These are phyloP conservation scores for Fregetta grallaria DNA, from an alignment of 2,113 vertebrate species.

Conservation along the genomic window DNA sequence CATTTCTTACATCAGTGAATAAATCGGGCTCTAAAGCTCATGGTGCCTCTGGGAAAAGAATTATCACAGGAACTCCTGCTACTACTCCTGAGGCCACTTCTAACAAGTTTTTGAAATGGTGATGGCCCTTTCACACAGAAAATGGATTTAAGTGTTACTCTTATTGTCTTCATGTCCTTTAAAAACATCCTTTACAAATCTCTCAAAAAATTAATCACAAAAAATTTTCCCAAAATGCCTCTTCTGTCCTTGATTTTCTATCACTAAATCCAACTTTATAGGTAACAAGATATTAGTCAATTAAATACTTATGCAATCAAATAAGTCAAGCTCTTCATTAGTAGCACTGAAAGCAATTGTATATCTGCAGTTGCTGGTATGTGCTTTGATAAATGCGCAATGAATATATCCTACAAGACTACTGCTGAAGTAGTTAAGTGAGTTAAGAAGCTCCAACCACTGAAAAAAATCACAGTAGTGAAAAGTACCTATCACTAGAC, in stretches of 20 bases:
- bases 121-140: background rate
- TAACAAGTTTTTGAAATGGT: background rate
- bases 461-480: background rate
- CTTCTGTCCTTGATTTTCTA: background rate
- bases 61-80: background rate
- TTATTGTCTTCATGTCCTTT: background rate
- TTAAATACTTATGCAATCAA: background rate
- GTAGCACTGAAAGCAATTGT: background rate
- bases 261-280: background rate
- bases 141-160: background rate
- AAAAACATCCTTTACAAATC: background rate
- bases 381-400: background rate
- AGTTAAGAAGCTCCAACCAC: background rate
- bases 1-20: conserved; percentile 29
- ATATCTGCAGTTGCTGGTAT: background rate
- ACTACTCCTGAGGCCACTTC: background rate
- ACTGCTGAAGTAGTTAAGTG: background rate
- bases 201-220: background rate
- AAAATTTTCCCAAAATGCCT: background rate
- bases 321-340: background rate
- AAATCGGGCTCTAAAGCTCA: background rate
- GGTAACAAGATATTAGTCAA: background rate
- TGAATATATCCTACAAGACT: background rate
- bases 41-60: background rate
- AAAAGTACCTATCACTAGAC: background rate